These are phyloP conservation scores for Sphaeramia orbicularis DNA, from an alignment of 2,797 vertebrate species.

Conservation along the genomic window DNA sequence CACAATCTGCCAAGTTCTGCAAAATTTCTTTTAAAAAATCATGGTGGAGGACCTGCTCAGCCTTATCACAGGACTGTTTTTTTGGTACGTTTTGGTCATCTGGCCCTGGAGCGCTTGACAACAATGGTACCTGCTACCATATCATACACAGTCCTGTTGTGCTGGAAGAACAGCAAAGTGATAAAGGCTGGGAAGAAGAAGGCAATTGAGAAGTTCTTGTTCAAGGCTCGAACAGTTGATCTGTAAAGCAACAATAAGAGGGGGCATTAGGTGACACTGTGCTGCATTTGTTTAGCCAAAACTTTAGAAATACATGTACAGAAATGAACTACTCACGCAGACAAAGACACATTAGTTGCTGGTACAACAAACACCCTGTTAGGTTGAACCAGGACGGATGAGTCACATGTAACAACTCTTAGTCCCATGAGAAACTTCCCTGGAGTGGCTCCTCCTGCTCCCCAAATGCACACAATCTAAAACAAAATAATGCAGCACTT, in stretches of 20 bases:
- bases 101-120: constrained; percentile 92
- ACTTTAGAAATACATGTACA: not conserved
- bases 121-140: constrained; percentile 99
- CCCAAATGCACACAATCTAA: constrained; percentile 98
- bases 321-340: constrained; percentile 89
- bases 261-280: not conserved
- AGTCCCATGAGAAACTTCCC: constrained; percentile 97
- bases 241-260: constrained; percentile 74
- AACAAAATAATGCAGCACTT: constrained; percentile 29
- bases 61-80: constrained; percentile 6
- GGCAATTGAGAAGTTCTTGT: constrained; percentile 99
- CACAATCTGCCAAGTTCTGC: constrained; percentile 22
- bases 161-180: constrained; percentile 98
- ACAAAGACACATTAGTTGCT: constrained; percentile 95
- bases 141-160: constrained; percentile 98
- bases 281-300: not conserved
- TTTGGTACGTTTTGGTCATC: constrained; percentile 85
- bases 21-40: constrained; percentile 18
- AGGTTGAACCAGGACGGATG: constrained; percentile 93
- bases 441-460: constrained; percentile 96
- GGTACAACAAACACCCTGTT: constrained; percentile 95
- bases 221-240: constrained; percentile 95
- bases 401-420: constrained; percentile 95
- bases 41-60: constrained; percentile 28
- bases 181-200: constrained; percentile 99